Evolutionary conservation across 2,797 vertebrate genomes (phyloP).

Genomic region (Myotis daubentonii): DNA sequence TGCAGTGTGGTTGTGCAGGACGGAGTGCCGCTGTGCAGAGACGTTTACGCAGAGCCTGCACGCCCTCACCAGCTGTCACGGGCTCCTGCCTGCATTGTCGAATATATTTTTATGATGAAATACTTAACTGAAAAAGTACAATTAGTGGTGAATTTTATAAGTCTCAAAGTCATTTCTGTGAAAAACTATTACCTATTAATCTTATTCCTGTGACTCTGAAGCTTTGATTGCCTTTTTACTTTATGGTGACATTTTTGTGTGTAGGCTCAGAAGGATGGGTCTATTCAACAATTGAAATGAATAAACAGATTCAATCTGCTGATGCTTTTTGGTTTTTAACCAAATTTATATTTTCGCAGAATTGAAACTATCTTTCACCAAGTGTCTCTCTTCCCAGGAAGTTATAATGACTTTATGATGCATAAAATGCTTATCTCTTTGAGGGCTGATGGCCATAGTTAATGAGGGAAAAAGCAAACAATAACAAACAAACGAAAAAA

Average conservation of each 20-base stretch:
- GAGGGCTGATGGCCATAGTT: not conserved
- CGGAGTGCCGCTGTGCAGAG: accelerated
- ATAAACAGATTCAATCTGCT: constrained; percentile 53
- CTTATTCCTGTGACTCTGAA: constrained; percentile 42
- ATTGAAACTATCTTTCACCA: constrained; percentile 24
- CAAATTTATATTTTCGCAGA: constrained; percentile 48
- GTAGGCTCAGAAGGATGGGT: not conserved
- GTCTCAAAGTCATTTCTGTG: constrained; percentile 11
- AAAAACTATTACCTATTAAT: constrained; percentile 21
- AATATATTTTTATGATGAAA: constrained; percentile 44
- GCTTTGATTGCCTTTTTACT: constrained; percentile 49
- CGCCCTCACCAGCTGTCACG: not conserved
- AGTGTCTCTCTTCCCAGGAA: constrained; percentile 42
- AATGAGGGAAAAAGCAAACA: not conserved
- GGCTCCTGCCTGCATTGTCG: not conserved
- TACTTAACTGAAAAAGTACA: not conserved
- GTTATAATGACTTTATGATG: constrained; percentile 36
- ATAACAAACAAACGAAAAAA: not conserved
- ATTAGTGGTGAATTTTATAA: not conserved
- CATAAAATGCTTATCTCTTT: constrained; percentile 54
- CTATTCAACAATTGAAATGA: constrained; percentile 57
- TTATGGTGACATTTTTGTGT: constrained; percentile 36
- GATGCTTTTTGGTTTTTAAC: constrained; percentile 54
- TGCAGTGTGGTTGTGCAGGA: not conserved
- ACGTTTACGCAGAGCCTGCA: not conserved